phyloP scores from a whole-genome alignment of 2,113 vertebrate species.

The Microtus oregoni region DNA sequence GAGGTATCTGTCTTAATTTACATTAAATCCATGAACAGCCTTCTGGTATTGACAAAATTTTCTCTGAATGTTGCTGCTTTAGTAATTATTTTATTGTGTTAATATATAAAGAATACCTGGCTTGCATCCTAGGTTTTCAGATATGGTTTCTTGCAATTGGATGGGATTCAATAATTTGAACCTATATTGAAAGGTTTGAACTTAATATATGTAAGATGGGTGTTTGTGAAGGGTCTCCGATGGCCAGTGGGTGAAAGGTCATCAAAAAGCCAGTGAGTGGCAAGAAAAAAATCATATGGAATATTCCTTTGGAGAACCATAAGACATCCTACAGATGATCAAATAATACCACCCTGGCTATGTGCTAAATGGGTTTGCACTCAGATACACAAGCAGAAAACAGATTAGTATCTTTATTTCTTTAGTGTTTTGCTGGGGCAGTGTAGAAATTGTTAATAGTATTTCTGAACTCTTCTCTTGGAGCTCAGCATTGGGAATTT shows the following conservation, averaged over 20 bases:
- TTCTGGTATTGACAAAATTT: background rate
- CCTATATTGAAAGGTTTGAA: background rate
- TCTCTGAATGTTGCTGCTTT: background rate
- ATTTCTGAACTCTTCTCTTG: constrained; percentile 57
- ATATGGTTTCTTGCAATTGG: background rate
- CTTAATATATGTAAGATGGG: background rate
- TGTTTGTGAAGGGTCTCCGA: background rate
- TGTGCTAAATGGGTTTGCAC: background rate
- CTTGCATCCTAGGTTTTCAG: background rate
- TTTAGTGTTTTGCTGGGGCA: constrained; percentile 56
- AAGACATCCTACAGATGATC: constrained; percentile 2
- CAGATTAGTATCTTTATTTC: constrained; percentile 53
- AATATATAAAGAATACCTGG: background rate
- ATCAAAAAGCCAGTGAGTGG: background rate
- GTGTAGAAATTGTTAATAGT: constrained; percentile 68
- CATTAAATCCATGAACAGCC: background rate
- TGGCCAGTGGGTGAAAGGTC: background rate
- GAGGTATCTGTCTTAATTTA: background rate
- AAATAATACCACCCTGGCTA: constrained; percentile 18
- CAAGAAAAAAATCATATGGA: background rate
- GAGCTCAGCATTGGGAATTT: constrained; percentile 42
- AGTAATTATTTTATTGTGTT: background rate
- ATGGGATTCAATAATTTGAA: background rate
- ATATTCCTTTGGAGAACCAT: constrained; percentile 34
- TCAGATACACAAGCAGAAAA: constrained; percentile 40